Evolutionary conservation across 2,888 invertebrate genomes (phyloP), one percentile per base, ranked within the genome.

Genomic region (Nomada flava): DNA sequence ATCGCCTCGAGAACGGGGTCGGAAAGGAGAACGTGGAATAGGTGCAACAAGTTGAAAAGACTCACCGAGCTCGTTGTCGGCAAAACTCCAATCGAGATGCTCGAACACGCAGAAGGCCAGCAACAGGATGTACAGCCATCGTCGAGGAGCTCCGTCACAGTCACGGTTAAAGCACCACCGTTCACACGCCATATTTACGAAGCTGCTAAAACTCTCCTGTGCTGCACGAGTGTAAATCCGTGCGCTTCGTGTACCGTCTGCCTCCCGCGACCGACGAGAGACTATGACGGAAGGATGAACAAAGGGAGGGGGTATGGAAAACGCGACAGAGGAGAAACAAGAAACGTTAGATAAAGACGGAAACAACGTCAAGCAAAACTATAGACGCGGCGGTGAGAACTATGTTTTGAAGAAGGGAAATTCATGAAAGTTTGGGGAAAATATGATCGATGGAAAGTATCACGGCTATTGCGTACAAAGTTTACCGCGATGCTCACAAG

Each of bases 151-250:
- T 73, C 73, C 72, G 60, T 53, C 80, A 81, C 77, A 84, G 60
- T 76, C 86, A 80, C 86, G 83, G 74, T 87, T 82, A 69, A 86
- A 86, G 85, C 89, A 90, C 88, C 88, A 88, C 76, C 83, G 89
- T 85, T 89, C 86, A 86, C 87, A 86, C 89, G 89, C 89, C 89
- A 90, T 90, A 84, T 81, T 86, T 88, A 82, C 83, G 76, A 71
- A 57, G 71, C 77, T 57, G 85, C 60, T 73, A 65, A 71, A 70
- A 84, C 73, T 85, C 84, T 77, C 62, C 72, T 74, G 78, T 55
- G 75, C 63, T 72, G 72, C 82, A 72, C 80, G 76, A 77, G 68
- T 63, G 64, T 68, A 72, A 85, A 76, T 82, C 73, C 83, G 82
- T 76, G 71, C 77, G 67, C 44, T 29, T 62, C 57, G 44, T 57